Conservation (phyloP, 2,797 vertebrate species). For the Tachyglossus aculeatus region DNA sequence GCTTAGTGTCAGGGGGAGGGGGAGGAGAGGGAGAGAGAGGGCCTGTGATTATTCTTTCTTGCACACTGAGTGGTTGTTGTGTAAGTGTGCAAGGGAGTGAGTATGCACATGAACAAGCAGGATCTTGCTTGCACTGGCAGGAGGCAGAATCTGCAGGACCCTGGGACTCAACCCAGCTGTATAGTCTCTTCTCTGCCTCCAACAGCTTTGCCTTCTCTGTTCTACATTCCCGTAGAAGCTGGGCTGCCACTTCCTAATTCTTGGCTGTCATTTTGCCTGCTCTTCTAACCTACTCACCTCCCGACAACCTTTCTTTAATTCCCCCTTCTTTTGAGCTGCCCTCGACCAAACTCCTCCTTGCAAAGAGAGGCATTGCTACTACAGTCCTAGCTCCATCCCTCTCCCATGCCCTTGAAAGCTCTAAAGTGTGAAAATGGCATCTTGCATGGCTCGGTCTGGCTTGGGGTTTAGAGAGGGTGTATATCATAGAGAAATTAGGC, state of each 20-base stretch:
- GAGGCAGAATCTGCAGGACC: not conserved
- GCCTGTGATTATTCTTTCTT: no score
- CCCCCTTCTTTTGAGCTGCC: not conserved
- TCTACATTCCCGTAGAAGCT: constrained; percentile 21
- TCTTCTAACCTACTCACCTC: not conserved
- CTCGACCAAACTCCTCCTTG: not conserved
- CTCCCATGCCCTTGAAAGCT: no score
- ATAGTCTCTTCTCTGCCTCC: constrained; percentile 27
- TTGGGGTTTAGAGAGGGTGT: no score
- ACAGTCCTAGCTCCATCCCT: no score
- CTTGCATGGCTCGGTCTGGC: no score
- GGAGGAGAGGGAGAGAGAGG: no score
- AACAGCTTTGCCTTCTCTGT: constrained; percentile 10
- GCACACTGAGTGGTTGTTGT: accelerated
- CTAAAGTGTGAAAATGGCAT: no score
- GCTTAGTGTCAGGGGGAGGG: no score
- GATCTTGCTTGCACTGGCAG: constrained; percentile 28
- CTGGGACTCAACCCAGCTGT: constrained; percentile 24
- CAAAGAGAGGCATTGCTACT: not conserved
- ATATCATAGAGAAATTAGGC: no score
- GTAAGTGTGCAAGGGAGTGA: accelerated
- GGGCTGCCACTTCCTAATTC: constrained; percentile 38
- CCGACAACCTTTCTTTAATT: no score
- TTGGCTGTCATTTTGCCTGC: constrained; percentile 17
- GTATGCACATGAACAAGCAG: accelerated